Evolutionary conservation across 2,113 vertebrate genomes (phyloP).

Genomic region (Channa argus): DNA sequence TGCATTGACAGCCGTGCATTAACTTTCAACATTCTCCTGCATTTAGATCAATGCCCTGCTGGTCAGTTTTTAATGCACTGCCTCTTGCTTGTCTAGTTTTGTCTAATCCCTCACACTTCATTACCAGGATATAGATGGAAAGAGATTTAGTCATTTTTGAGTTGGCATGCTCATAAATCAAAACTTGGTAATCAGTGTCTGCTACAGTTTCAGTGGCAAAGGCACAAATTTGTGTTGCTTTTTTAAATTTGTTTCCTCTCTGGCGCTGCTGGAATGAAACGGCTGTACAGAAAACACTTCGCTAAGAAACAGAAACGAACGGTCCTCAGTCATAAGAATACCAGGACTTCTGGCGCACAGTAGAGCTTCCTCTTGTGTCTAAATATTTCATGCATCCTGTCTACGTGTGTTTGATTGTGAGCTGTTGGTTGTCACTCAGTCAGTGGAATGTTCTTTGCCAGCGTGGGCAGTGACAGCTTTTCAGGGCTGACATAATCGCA

Average conservation of each 20-base stretch:
- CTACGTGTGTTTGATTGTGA: constrained; percentile 12
- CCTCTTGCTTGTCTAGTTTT: neutral
- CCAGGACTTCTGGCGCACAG: constrained; percentile 63
- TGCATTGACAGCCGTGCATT: neutral
- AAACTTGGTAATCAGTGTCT: neutral
- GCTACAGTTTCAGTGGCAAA: neutral
- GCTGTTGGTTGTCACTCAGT: constrained; percentile 35
- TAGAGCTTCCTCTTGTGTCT: constrained; percentile 62
- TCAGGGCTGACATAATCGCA: constrained; percentile 41
- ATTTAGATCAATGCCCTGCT: neutral
- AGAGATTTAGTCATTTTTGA: neutral
- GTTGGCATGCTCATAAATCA: neutral
- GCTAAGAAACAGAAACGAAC: constrained; percentile 8
- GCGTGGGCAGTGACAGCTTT: constrained; percentile 55
- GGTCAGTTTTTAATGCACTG: neutral
- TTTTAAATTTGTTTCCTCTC: neutral
- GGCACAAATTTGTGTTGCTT: neutral
- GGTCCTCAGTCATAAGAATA: constrained; percentile 60
- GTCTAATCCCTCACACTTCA: neutral
- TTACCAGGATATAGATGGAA: neutral
- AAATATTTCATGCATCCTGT: constrained; percentile 71
- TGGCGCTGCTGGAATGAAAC: neutral
- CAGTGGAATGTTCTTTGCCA: constrained; percentile 48
- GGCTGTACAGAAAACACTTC: constrained; percentile 26
- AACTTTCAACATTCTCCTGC: neutral